phyloP scores from a whole-genome alignment of 2,797 vertebrate genomes.

The Holocentrus rufus region DNA sequence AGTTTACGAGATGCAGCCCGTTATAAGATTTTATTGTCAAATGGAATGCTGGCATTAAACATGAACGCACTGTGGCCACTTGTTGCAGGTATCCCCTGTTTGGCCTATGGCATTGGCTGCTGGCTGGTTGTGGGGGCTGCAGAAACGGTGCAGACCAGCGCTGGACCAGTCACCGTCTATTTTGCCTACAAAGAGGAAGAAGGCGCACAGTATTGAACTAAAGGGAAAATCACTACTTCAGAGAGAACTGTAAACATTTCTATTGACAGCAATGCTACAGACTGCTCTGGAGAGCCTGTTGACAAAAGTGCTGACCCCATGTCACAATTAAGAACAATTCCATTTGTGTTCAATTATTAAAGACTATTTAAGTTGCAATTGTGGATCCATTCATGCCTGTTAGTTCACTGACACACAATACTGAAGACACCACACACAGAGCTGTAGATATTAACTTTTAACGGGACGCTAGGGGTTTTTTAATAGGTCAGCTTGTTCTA shows the following conservation, averaged over 20 bases:
- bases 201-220: constrained; percentile 82
- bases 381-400: constrained; percentile 46
- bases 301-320: constrained; percentile 16
- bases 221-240: background rate
- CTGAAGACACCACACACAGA: constrained; percentile 29
- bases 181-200: constrained; percentile 97
- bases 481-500: background rate
- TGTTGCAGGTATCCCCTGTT: constrained; percentile 91
- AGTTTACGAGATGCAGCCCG: background rate
- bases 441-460: constrained; percentile 40
- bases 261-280: background rate
- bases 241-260: constrained; percentile 8
- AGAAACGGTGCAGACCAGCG: constrained; percentile 92
- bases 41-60: background rate
- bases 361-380: constrained; percentile 48
- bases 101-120: constrained; percentile 94
- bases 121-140: constrained; percentile 92
- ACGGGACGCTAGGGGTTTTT: constrained; percentile 25
- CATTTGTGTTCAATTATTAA: constrained; percentile 62
- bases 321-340: constrained; percentile 25
- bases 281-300: background rate
- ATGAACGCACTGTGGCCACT: background rate
- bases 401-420: constrained; percentile 47
- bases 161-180: constrained; percentile 92
- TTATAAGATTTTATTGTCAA: background rate